Evolutionary conservation across 2,797 vertebrate species (phyloP), one percentile per base, ranked within the genome.

Genomic region (Cottoperca gobio): DNA sequence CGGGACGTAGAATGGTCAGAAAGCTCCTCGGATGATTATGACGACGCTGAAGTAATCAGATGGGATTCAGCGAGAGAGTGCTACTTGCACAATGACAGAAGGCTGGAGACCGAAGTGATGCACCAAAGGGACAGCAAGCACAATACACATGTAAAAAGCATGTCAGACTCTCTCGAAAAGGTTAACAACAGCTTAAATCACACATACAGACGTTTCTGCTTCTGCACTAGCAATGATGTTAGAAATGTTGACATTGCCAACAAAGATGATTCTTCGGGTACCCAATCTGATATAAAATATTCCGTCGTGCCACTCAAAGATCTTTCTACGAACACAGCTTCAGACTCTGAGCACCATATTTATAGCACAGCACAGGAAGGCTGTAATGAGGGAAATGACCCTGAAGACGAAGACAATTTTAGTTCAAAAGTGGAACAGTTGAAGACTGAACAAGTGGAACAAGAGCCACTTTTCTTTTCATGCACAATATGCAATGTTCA

Each of bases 401-500:
- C 94, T 84, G 92, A 95, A 95, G 94, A 96, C 84, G 93, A 92
- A 89, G 94, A 95, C 91, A 73, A 23, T 77, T 84, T 78, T 83
- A 93, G 94, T 93, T 93, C 93, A 82, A 96, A 97, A 94, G 94
- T 94, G 91, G 94, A 96, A 90, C 94, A 94, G 86, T 91, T 93
- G 87, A 96, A 96, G 91, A 93, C 91, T 23, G 95, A 96, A 83
- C 91, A 95, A 92, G 92, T 93, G 5, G 95, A 96, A 90, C 78
- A 60, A 65, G 96, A 97, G 91, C 95, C 94, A 66, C 95, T 96
- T 5, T 96, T 97, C 90, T 97, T 96, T 93, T 96, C 96, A 76
- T 96, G 97, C 95, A 95, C 96, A 81, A 97, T 96, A 95, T 97
- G 96, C 95, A 96, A 97, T 91, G 95, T 96, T 95, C 97, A 97